These are phyloP conservation scores for Ormyrus nitidulus DNA, from an alignment of 2,888 invertebrate species.

Conservation along the genomic window DNA sequence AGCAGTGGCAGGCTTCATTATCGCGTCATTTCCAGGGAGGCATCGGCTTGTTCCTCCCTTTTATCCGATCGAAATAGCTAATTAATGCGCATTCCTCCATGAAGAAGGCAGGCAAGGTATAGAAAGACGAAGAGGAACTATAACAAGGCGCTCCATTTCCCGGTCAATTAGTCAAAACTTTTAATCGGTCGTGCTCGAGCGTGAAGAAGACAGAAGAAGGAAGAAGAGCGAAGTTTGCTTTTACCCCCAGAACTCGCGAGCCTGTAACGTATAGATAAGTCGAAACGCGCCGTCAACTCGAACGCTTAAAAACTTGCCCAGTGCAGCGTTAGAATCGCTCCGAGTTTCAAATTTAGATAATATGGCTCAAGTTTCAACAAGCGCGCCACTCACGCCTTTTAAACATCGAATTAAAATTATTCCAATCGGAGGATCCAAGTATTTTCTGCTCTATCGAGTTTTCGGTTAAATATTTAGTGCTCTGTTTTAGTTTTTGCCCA, in stretches of 20 bases:
- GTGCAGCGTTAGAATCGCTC: constrained; percentile 12
- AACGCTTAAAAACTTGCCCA: constrained; percentile 41
- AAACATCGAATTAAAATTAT: too few species aligned
- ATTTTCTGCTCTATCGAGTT: too few species aligned
- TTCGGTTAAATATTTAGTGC: too few species aligned
- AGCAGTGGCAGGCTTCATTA: constrained; percentile 37
- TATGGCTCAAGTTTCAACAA: constrained; percentile 43
- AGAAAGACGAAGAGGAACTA: background rate
- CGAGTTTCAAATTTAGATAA: constrained; percentile 52
- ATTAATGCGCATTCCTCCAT: constrained; percentile 37
- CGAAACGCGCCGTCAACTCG: constrained; percentile 19
- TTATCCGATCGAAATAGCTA: constrained; percentile 47
- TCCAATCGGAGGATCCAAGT: too few species aligned
- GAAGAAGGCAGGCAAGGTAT: background rate
- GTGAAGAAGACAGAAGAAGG: constrained; percentile 34
- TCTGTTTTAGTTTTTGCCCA: too few species aligned
- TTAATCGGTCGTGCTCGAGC: constrained; percentile 51
- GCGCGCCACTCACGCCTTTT: background rate
- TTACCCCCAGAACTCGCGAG: constrained; percentile 23
- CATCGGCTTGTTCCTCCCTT: background rate
- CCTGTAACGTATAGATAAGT: constrained; percentile 49
- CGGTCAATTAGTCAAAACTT: constrained; percentile 58
- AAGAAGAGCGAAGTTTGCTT: constrained; percentile 38
- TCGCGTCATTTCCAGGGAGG: background rate
- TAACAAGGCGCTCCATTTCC: constrained; percentile 52